Conservation (phyloP, 35 echinoderm and acorn worm genomes). For the Diadema setosum region DNA sequence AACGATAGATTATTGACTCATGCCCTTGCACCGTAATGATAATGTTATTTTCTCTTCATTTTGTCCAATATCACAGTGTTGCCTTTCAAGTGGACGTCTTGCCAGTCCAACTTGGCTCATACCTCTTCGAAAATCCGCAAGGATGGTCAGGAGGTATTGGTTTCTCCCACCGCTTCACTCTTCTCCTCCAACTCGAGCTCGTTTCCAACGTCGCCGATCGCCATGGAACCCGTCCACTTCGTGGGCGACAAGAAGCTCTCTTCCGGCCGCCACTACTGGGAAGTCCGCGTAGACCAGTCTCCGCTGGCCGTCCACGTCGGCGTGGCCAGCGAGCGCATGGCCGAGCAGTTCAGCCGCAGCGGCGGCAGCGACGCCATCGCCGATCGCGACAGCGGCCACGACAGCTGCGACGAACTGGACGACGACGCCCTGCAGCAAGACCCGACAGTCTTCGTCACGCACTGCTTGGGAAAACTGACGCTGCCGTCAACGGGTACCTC, state of each 20-base stretch:
- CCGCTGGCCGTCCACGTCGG: slow-evolving; percentile 62
- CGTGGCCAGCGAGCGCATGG: slow-evolving; percentile 55
- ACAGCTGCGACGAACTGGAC: slow-evolving; percentile 83
- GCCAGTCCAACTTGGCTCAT: slow-evolving; percentile 41
- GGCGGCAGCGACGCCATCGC: slow-evolving; percentile 30
- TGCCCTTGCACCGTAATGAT: no score
- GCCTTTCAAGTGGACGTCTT: slow-evolving; percentile 46
- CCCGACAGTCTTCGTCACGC: slow-evolving; percentile 39
- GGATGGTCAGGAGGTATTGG: slow-evolving; percentile 45
- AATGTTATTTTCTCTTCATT: no score
- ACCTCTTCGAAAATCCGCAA: slow-evolving; percentile 39
- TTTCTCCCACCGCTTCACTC: neutral
- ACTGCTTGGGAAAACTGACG: slow-evolving; percentile 19
- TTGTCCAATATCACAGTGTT: slow-evolving; percentile 68
- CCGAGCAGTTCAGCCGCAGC: slow-evolving; percentile 45
- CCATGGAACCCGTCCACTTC: slow-evolving; percentile 51
- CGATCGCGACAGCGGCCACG: slow-evolving; percentile 87
- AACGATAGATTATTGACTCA: no score
- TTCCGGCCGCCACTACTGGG: slow-evolving; percentile 77
- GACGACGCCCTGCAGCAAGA: slow-evolving; percentile 15
- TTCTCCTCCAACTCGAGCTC: slow-evolving; percentile 1
- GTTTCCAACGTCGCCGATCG: slow-evolving; percentile 57
- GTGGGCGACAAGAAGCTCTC: slow-evolving; percentile 76
- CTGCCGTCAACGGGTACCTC: slow-evolving; percentile 1
- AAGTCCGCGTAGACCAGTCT: slow-evolving; percentile 55